phyloP scores from a whole-genome alignment of 2,113 vertebrate species.

The Macroglossus sobrinus region DNA sequence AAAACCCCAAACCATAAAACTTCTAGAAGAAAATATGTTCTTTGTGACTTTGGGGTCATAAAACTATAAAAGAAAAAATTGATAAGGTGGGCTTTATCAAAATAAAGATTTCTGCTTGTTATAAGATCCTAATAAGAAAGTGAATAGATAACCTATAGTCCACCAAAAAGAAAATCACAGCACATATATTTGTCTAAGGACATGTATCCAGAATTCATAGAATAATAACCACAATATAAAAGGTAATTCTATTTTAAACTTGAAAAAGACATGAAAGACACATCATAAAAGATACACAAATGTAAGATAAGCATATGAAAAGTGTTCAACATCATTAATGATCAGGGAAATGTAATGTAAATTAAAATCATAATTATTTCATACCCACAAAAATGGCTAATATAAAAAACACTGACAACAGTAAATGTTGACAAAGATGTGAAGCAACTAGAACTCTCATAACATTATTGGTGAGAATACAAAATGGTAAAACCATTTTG shows the following conservation, averaged over 20 bases:
- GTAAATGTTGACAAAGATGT: background rate
- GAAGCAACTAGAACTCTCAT: background rate
- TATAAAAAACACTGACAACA: background rate
- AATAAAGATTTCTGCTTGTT: slow-evolving; percentile 23
- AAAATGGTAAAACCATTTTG: background rate
- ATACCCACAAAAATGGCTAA: background rate
- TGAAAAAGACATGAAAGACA: background rate
- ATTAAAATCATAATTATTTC: slow-evolving; percentile 1
- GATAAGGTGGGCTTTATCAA: background rate
- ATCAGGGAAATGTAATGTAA: background rate
- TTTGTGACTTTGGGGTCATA: background rate
- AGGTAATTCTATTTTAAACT: slow-evolving; percentile 29
- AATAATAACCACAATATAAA: background rate
- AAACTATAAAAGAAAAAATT: background rate
- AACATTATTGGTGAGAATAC: background rate
- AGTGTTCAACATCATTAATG: background rate
- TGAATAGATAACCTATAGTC: background rate
- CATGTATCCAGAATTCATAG: background rate
- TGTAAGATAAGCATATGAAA: background rate
- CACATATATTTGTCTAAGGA: background rate
- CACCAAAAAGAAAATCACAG: background rate
- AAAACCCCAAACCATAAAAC: slow-evolving; percentile 6
- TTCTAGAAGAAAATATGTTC: slow-evolving; percentile 20
- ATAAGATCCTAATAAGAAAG: background rate
- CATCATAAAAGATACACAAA: background rate